A percentile compares a stretch with the other conserved stretches of the same genome.
phyloP scores from a whole-genome alignment of 1,140 invertebrate genomes.

The Pygmarrhopalites habei region DNA sequence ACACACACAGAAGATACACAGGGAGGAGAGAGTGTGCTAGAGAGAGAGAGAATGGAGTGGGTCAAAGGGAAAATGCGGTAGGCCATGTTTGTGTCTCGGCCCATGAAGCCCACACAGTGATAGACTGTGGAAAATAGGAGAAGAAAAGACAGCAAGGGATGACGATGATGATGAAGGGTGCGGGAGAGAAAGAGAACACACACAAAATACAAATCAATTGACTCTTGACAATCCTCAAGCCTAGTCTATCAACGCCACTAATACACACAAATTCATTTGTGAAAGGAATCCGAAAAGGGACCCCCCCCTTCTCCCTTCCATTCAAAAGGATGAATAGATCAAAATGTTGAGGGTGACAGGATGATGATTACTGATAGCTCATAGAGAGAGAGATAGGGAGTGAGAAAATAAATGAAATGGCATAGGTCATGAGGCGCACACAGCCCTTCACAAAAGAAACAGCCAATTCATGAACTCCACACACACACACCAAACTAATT shows the following conservation, averaged over 20 bases:
- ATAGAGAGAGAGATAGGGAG: neutral
- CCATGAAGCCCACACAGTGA: no score
- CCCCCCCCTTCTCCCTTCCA: no score
- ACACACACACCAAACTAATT: no score
- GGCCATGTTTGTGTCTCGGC: conserved; percentile 1
- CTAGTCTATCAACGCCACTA: neutral
- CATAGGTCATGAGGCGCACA: conserved; percentile 19
- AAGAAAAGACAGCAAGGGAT: no score
- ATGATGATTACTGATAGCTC: conserved; percentile 9
- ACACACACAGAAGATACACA: neutral
- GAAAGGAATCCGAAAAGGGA: no score
- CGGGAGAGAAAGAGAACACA: neutral
- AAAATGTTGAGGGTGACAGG: neutral
- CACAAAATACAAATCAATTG: neutral
- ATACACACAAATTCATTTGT: no score
- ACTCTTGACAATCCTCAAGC: neutral
- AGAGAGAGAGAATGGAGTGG: neutral
- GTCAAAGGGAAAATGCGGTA: conserved; percentile 11
- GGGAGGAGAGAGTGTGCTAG: neutral
- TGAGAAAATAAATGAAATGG: conserved; percentile 6
- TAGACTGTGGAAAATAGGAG: no score
- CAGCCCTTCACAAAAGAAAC: conserved; percentile 2
- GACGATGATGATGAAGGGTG: no score
- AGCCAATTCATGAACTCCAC: conserved; percentile 7
- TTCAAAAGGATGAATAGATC: no score